phyloP scores from a whole-genome alignment of 2,797 vertebrate genomes.

The Tinamus major region DNA sequence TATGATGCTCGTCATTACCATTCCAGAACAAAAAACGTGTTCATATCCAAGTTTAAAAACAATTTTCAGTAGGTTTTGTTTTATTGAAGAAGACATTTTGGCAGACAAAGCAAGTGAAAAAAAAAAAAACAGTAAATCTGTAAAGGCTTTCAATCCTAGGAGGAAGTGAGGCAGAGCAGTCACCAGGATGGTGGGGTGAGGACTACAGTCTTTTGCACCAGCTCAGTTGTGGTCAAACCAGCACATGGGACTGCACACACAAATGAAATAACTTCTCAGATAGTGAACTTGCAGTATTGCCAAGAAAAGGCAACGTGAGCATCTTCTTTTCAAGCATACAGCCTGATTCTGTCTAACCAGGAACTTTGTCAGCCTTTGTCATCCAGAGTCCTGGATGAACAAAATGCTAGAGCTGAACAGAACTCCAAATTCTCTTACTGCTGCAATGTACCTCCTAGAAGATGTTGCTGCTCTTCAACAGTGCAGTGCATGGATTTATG shows the following conservation, averaged over 20 bases:
- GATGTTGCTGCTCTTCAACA: neutral
- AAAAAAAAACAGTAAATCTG: neutral
- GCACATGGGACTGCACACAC: neutral
- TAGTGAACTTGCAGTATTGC: neutral
- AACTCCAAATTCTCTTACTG: neutral
- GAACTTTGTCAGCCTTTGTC: neutral
- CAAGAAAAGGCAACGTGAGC: neutral
- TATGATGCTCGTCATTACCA: neutral
- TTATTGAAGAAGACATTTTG: neutral
- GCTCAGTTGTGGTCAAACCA: neutral
- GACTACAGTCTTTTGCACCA: neutral
- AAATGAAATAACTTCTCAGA: neutral
- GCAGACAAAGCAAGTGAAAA: neutral
- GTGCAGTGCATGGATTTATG: neutral
- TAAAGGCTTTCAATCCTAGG: neutral
- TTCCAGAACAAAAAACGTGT: neutral
- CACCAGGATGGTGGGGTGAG: neutral
- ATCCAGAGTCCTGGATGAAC: neutral
- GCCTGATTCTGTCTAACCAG: neutral
- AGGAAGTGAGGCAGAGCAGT: neutral
- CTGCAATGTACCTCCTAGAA: neutral
- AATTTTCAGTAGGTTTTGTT: neutral
- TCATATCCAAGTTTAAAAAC: rapidly evolving
- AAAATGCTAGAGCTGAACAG: neutral
- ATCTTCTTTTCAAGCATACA: neutral